Evolutionary conservation across 1,140 invertebrate species (phyloP), one percentile per base, ranked within the genome.

Genomic region (Cydia strobilella): DNA sequence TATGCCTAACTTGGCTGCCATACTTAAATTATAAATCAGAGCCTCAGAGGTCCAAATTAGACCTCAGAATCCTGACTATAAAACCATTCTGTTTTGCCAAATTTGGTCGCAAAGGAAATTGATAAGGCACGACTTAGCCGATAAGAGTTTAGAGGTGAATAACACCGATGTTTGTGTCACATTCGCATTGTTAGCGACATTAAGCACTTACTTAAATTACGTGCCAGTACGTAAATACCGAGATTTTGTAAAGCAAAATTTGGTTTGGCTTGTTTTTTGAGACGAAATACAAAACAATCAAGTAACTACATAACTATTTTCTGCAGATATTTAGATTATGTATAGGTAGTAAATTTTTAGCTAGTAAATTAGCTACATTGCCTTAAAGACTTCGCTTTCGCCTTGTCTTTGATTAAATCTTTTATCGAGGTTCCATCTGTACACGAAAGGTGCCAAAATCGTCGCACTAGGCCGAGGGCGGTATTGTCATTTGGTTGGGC

Each of bases 141-240:
- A 69, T 69, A 69, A 69, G 15, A 42, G 27, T n/a, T 69, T 69
- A 18, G 65, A 69, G 65, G 65, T 69, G 65, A 69, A 69, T 69
- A 69, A 69, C 65, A 69, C 31, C n/a, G 13, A 15, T 65, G 23
- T 65, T 65, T 69, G 65, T 69, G n/a, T 35, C 54, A 20, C 54
- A 12, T 23, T 59, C 54, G 54, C 54, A 23, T 59, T 59, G 54
- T 59, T 23, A 23, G 54, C 54, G 7, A 23, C 54, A 3, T 59
- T 23, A 23, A 7, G 18, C 6, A 20, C 54, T 20, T 59, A 59
- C 15, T 4, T 6, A 59, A 3, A 12, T 59, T 23, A 59, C 54
- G 54, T 59, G 20, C 54, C 48, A 18, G 35, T 10, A 18, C 2
- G 4, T 51, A n/a, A 7, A n/a, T 18, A 51, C 15, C 13, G 15